Evolutionary conservation across 2,113 vertebrate species (phyloP), one percentile per base, ranked within the genome.

Genomic region (Chamaea fasciata): DNA sequence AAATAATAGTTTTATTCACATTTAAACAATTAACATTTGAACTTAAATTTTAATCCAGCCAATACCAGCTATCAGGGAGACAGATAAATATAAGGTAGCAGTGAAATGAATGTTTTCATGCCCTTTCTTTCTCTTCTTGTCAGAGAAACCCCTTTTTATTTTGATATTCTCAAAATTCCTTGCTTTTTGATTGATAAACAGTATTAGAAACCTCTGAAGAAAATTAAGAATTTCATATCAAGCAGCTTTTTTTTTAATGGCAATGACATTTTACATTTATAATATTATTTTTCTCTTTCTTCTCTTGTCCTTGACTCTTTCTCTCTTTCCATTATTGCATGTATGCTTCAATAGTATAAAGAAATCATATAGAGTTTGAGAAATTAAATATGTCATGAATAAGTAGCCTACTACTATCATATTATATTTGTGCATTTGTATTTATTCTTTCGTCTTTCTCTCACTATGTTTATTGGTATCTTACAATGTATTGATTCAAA

Each of bases 151-250:
- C 37, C 74, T 57, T 35, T 63, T 53, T 68, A 78, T 23, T 77
- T 93, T 90, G 18, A 92, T 8, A 24, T 76, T 96, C 91, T 96
- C 68, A 87, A 65, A 90, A 93, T 37, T 19, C 17, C 83, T 94
- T 93, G 33, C n/a, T 94, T 91, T 93, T 89, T 62, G 39, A 85
- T 52, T 89, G 42, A 90, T 56, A 84, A 68, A 60, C 6, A 78
- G 18, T 50, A 39, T 11, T 21, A 80, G 73, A 93, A 85, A 5
- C 6, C 8, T 56, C 9, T 63, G 39, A 49, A 49, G 13, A 56
- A 83, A 85, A 71, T 57, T 26, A 82, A 63, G 27, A 15, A 22
- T 24, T 5, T 28, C 10, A 37, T 56, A 39, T 47, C 52, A 55
- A 85, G 3, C 0, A 75, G 17, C 10, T 35, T 64, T 91, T 30